These are phyloP conservation scores for Antechinus stuartii DNA, from an alignment of 2,113 vertebrate species.

Conservation along the genomic window DNA sequence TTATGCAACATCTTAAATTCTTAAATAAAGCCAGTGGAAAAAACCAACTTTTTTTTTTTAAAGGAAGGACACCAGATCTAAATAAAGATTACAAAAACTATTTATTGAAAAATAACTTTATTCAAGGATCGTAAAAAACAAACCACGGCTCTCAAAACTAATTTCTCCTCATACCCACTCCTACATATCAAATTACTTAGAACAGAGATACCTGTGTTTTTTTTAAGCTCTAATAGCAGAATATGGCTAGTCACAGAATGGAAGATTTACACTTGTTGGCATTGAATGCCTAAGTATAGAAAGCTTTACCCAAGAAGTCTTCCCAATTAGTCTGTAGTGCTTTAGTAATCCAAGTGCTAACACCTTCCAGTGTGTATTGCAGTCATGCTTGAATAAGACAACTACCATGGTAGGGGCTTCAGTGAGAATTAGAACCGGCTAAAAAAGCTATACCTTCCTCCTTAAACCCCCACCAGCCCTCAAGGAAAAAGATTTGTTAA, in stretches of 20 bases:
- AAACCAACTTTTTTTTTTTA: constrained; percentile 6
- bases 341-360: constrained; percentile 18
- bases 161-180: constrained; percentile 38
- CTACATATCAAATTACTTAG: constrained; percentile 41
- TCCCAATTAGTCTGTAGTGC: constrained; percentile 1
- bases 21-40: neutral
- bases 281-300: constrained; percentile 44
- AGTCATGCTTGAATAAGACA: neutral
- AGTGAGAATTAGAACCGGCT: constrained; percentile 37
- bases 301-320: constrained; percentile 17
- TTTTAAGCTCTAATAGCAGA: constrained; percentile 35
- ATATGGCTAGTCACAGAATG: constrained; percentile 32
- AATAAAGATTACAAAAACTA: constrained; percentile 50
- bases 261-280: constrained; percentile 48
- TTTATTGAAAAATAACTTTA: constrained; percentile 79
- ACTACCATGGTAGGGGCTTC: constrained; percentile 13
- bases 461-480: neutral
- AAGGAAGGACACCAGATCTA: constrained; percentile 21
- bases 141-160: constrained; percentile 50
- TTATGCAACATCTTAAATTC: neutral
- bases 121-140: constrained; percentile 65
- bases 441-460: neutral
- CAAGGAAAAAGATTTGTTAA: neutral
- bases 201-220: constrained; percentile 36
- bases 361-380: neutral